Base-by-base conservation (phyloP, 1,140 invertebrate species). In the Heliconius hewitsoni region DNA sequence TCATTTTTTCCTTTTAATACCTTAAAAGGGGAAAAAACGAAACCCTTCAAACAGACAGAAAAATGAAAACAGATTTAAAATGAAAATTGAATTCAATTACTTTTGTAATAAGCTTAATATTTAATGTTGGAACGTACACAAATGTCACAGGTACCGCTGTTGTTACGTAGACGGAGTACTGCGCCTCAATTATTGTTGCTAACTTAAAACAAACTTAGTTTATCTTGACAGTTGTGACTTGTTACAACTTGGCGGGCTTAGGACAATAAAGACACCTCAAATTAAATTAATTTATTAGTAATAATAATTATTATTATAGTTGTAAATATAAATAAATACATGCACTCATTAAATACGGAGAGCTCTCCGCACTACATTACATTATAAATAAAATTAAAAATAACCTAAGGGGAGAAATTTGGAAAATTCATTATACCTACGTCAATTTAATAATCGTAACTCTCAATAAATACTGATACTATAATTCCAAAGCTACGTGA, bases 261-360 rank as follows among this genome's bases (percentile, higher is more conserved):
- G 71, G 71, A n/a, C 37, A 72, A 72, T 72, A 72, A 72, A n/a
- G 71, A 72, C 71, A 72, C 19, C 2, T 72, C 71, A 72, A 37
- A 42, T 72, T 72, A 72, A 72, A 39, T 42, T 72, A 72, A 72
- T 72, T 72, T 72, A 72, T 39, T 72, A 37, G n/a, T 72, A 72
- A 8, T 72, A 9, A 95, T 95, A 0, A 95, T 96, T 0, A 96
- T 60, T 27, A 60, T 30, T 30, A 27, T 30, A 13, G 4, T 66
- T 23, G 9, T 60, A 23, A 66, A 66, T 79, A 72, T 60, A 72
- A 79, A 79, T 79, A 79, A 79, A 79, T 79, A 79, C 78, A 72
- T 57, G 71, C 66, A 52, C 70, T 72, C 52, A 27, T 71, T 37
- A 52, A 50, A 60, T 46, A 18, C 23, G 23, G 23, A 27, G 27